Conservation (phyloP, 2,797 vertebrate genomes). For the Chromobotia macracanthus region DNA sequence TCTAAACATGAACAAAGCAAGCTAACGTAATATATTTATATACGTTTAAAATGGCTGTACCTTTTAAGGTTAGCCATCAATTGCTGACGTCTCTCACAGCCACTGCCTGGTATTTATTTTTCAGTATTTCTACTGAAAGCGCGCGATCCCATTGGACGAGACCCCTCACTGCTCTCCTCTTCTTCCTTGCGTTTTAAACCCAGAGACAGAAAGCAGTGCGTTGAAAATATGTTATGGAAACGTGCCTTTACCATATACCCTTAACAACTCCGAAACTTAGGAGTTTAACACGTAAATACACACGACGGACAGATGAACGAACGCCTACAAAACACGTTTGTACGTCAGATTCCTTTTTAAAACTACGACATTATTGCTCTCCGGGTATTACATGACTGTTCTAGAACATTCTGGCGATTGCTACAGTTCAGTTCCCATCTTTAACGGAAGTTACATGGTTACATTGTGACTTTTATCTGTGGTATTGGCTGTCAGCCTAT, state of each 20-base stretch:
- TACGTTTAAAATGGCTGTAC: neutral
- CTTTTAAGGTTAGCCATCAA: constrained; percentile 57
- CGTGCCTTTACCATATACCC: neutral
- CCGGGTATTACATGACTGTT: constrained; percentile 57
- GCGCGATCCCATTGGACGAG: constrained; percentile 70
- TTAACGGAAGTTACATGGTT: constrained; percentile 24
- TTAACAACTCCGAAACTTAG: neutral
- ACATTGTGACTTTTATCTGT: constrained; percentile 38
- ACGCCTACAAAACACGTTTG: constrained; percentile 21
- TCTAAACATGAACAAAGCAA: neutral
- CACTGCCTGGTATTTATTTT: constrained; percentile 74
- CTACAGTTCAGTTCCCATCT: neutral
- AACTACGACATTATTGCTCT: constrained; percentile 58
- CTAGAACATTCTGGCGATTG: constrained; percentile 49
- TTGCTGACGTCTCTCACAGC: constrained; percentile 61
- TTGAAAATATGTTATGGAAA: neutral
- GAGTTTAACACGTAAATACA: neutral
- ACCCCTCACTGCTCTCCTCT: constrained; percentile 59
- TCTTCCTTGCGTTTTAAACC: constrained; percentile 37
- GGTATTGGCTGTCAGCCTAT: constrained; percentile 37
- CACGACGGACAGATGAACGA: neutral
- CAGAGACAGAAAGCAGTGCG: neutral
- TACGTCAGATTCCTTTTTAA: constrained; percentile 54
- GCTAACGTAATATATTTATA: neutral
- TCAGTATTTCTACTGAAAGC: constrained; percentile 49